These are phyloP conservation scores for Anoplopoma fimbria DNA, from an alignment of 2,113 vertebrate species.

Conservation along the genomic window DNA sequence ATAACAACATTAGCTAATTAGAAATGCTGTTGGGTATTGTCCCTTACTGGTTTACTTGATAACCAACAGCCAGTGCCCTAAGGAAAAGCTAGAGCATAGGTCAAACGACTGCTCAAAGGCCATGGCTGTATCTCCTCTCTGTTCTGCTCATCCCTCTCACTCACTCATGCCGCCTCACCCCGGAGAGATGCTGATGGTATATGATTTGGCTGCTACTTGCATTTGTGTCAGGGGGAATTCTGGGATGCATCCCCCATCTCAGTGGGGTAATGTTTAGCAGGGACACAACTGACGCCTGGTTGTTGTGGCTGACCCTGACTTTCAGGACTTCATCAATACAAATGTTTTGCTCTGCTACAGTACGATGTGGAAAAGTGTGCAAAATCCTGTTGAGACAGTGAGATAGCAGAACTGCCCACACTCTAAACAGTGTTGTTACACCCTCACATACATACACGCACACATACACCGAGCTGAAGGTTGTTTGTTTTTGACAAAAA, in stretches of 20 bases:
- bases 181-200: conserved; percentile 50
- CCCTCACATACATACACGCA: background rate
- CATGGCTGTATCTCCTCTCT: conserved; percentile 35
- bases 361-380: conserved; percentile 5
- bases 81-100: conserved; percentile 32
- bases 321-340: background rate
- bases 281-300: conserved; percentile 7
- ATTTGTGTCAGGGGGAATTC: conserved; percentile 54
- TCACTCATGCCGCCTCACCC: conserved; percentile 21
- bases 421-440: background rate
- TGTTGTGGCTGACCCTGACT: background rate
- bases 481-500: background rate
- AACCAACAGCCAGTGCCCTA: conserved; percentile 12
- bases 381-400: background rate
- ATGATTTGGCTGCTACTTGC: conserved; percentile 58
- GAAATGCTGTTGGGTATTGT: conserved; percentile 2
- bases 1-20: conserved; percentile 12
- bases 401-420: conserved; percentile 2
- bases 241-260: conserved; percentile 25
- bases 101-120: conserved; percentile 47
- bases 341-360: conserved; percentile 16
- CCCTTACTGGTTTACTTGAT: conserved; percentile 30
- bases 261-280: conserved; percentile 15
- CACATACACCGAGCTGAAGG: background rate
- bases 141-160: conserved; percentile 31